Conservation (phyloP, 1,140 invertebrate species). For the Leptinotarsa lineolata region DNA sequence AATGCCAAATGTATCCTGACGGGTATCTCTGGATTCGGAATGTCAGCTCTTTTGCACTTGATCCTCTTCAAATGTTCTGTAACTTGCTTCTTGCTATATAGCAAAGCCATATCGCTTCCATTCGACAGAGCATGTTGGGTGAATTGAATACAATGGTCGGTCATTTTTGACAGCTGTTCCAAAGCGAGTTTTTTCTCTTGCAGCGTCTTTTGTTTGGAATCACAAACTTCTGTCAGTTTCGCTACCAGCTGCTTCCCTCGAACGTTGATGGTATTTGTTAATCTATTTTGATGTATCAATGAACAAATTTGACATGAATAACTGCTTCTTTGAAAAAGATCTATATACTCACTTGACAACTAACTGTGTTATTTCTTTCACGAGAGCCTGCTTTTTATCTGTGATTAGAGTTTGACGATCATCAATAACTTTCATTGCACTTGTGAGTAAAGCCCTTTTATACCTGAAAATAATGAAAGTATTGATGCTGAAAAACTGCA, state of each 20-base stretch:
- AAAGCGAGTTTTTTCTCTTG: conserved; percentile 81
- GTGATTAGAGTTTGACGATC: conserved; percentile 80
- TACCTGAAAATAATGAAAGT: conserved; percentile 63
- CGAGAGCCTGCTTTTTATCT: conserved; percentile 80
- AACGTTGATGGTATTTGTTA: conserved; percentile 81
- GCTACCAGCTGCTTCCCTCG: conserved; percentile 80
- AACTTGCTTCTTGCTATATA: conserved; percentile 80
- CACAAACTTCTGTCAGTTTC: conserved; percentile 80
- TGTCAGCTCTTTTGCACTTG: conserved; percentile 77
- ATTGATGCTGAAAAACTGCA: too few relatives aligned
- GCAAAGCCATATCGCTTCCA: conserved; percentile 80
- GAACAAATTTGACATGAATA: too few relatives aligned
- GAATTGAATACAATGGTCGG: conserved; percentile 85
- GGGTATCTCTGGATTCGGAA: conserved; percentile 83
- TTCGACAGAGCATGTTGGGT: conserved; percentile 76
- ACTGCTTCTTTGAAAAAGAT: background rate
- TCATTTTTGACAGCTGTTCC: conserved; percentile 76
- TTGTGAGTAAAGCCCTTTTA: conserved; percentile 79
- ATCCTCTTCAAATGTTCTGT: conserved; percentile 76
- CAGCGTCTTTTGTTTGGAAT: conserved; percentile 79
- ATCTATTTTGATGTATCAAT: conserved; percentile 56
- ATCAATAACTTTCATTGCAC: conserved; percentile 84
- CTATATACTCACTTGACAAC: conserved; percentile 73
- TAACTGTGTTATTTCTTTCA: conserved; percentile 83
- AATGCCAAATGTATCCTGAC: conserved; percentile 76